Conservation (phyloP, 1,140 invertebrate species). For the Ips typographus region DNA sequence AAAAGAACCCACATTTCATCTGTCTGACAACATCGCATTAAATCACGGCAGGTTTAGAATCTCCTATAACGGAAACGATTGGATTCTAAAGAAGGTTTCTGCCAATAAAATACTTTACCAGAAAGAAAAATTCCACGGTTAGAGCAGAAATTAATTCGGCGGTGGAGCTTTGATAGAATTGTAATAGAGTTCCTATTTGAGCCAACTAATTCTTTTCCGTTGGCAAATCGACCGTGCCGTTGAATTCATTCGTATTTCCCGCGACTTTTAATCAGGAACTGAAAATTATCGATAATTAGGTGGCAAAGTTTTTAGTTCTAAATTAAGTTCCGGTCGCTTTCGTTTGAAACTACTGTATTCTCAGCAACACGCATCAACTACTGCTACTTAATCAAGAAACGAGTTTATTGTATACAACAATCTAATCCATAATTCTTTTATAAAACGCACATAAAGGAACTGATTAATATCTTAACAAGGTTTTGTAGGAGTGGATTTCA, state of each 20-base stretch:
- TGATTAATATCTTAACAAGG: constrained; percentile 25
- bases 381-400: background rate
- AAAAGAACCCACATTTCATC: too few species aligned
- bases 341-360: too few species aligned
- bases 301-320: background rate
- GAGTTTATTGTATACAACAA: constrained; percentile 2
- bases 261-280: constrained; percentile 2
- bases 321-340: too few species aligned
- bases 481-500: constrained; percentile 16
- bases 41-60: too few species aligned
- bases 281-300: constrained; percentile 12
- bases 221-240: background rate
- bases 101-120: constrained; percentile 5
- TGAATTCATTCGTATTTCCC: background rate
- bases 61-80: too few species aligned
- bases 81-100: too few species aligned
- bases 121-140: constrained; percentile 17
- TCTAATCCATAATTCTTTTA: constrained; percentile 10
- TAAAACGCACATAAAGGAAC: constrained; percentile 17
- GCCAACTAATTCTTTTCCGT: constrained; percentile 21
- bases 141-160: constrained; percentile 27
- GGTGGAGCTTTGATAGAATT: constrained; percentile 20
- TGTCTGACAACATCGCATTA: too few species aligned
- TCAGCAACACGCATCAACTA: too few species aligned
- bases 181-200: constrained; percentile 22